Conservation (phyloP, 2,888 invertebrate genomes). For the Didymodactylos carnosus region DNA sequence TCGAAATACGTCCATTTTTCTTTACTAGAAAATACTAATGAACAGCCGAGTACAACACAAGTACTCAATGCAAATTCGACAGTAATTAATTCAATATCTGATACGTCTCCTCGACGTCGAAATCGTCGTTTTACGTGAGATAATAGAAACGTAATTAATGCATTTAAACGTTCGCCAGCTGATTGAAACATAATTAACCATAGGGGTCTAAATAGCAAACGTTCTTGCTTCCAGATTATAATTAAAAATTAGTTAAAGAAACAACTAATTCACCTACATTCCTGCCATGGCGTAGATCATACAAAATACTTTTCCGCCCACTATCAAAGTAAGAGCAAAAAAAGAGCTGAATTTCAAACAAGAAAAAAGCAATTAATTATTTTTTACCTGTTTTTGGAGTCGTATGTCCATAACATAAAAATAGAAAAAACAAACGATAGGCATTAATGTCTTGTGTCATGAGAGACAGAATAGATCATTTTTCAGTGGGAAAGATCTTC, state of each 20-base stretch:
- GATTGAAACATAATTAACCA: conserved; percentile 97
- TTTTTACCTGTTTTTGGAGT: not conserved
- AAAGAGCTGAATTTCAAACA: too few species aligned
- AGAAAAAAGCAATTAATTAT: not conserved
- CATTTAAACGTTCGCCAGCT: conserved; percentile 90
- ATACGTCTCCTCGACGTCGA: conserved; percentile 28
- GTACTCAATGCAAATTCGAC: conserved; percentile 55
- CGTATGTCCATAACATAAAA: not conserved
- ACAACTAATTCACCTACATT: not conserved
- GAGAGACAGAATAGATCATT: too few species aligned
- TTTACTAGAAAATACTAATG: conserved; percentile 74
- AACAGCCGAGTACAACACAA: conserved; percentile 60
- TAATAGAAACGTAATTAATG: conserved; percentile 83
- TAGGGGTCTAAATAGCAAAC: conserved; percentile 52
- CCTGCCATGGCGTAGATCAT: not conserved
- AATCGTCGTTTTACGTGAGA: conserved; percentile 64
- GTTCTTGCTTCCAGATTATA: too few species aligned
- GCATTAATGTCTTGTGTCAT: too few species aligned
- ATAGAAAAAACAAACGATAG: too few species aligned
- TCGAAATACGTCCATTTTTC: conserved; percentile 75
- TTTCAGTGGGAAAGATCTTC: too few species aligned
- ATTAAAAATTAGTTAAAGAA: too few species aligned
- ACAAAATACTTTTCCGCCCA: not conserved
- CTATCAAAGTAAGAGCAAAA: not conserved
- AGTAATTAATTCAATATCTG: conserved; percentile 6